Percentiles rank a stretch among this genome's conserved stretches.
Evolutionary conservation across 2,888 invertebrate species (phyloP).

Genomic region (Mesoligia furuncula): DNA sequence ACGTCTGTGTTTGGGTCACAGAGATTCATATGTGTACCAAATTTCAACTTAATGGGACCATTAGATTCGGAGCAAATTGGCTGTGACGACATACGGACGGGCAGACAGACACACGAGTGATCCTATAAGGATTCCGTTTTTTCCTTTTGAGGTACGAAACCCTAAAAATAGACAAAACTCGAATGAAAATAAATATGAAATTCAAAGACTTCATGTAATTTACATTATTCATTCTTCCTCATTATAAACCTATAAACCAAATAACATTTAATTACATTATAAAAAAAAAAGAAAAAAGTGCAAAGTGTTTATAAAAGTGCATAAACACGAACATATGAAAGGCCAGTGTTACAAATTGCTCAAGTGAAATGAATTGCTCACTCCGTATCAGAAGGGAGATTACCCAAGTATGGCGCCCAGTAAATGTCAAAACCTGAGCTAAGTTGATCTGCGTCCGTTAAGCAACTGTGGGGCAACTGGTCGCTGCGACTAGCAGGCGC

Average conservation of each 20-base stretch:
- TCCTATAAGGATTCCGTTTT: too few relatives aligned
- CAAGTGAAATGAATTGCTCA: slow-evolving; percentile 34
- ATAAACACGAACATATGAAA: slow-evolving; percentile 24
- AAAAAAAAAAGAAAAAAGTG: too few relatives aligned
- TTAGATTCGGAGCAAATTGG: too few relatives aligned
- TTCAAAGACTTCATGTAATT: neutral
- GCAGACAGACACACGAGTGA: too few relatives aligned
- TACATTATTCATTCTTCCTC: neutral
- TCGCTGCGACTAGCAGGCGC: slow-evolving; percentile 31
- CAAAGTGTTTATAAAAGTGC: too few relatives aligned
- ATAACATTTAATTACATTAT: neutral
- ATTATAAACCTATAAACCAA: neutral
- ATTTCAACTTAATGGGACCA: too few relatives aligned
- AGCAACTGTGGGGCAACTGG: slow-evolving; percentile 46
- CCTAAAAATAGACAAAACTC: neutral
- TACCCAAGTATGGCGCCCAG: slow-evolving; percentile 57
- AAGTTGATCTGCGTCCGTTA: slow-evolving; percentile 49
- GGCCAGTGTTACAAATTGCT: slow-evolving; percentile 27
- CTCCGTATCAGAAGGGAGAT: slow-evolving; percentile 47
- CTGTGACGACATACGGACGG: too few relatives aligned
- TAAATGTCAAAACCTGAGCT: slow-evolving; percentile 55
- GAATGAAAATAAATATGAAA: neutral
- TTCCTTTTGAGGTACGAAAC: too few relatives aligned
- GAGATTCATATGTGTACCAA: too few relatives aligned
- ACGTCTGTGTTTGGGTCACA: too few relatives aligned